phyloP scores from a whole-genome alignment of 2,888 invertebrate genomes.

The Campoplex capitator region DNA sequence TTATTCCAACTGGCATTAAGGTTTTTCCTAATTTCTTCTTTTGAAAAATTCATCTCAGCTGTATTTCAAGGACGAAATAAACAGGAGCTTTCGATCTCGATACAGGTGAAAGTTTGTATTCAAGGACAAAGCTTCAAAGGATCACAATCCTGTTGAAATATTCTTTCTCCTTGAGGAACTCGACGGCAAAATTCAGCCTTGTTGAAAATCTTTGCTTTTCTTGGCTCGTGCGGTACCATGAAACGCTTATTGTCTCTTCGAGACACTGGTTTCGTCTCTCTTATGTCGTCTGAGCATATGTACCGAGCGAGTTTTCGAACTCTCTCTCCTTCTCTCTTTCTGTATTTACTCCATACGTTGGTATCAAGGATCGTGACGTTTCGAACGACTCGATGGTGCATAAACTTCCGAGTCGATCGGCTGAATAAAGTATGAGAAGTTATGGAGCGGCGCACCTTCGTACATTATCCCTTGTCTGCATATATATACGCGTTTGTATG shows the following conservation, averaged over 20 bases:
- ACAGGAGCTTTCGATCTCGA: not conserved
- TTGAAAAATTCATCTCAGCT: not conserved
- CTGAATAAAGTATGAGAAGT: conserved; percentile 59
- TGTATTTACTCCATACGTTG: not conserved
- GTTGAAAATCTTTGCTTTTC: not conserved
- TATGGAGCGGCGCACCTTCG: conserved; percentile 12
- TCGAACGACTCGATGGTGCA: conserved; percentile 50
- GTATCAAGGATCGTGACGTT: conserved; percentile 10
- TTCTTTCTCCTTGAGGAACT: not conserved
- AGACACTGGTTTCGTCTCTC: conserved; percentile 21
- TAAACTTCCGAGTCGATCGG: conserved; percentile 57
- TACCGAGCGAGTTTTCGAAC: not conserved
- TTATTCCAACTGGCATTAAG: not conserved
- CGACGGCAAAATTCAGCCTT: not conserved
- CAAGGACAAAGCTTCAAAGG: not conserved
- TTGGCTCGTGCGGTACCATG: not conserved
- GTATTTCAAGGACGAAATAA: not conserved
- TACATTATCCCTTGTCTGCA: conserved; percentile 9
- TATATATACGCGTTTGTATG: not conserved
- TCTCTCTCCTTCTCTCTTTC: not conserved
- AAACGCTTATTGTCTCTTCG: conserved; percentile 22
- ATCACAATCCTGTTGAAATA: conserved; percentile 1
- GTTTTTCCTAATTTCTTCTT: not conserved
- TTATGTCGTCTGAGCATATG: not conserved
- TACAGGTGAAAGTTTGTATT: not conserved